These are phyloP conservation scores for Anoncus sp. DNA, from an alignment of 2,888 invertebrate species.

Conservation along the genomic window DNA sequence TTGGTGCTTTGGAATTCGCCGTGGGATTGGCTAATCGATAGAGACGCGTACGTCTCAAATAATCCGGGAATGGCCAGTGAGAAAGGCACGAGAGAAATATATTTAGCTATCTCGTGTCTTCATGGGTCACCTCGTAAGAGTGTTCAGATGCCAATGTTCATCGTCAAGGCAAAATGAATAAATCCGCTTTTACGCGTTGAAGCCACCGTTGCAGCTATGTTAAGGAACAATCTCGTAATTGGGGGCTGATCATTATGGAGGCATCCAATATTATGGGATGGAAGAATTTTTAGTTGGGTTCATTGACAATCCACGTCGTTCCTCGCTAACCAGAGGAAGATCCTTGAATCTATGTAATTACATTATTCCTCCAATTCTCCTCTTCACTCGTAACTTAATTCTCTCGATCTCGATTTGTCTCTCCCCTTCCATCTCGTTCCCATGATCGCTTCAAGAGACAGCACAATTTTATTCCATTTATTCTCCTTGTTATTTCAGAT, in stretches of 20 bases:
- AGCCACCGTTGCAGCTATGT: neutral
- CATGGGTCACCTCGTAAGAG: neutral
- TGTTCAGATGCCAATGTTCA: neutral
- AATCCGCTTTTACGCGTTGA: neutral
- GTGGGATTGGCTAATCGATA: slow-evolving; percentile 31
- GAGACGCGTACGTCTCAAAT: slow-evolving; percentile 17
- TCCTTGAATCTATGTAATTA: neutral
- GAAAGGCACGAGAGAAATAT: slow-evolving; percentile 3
- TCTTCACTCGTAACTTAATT: neutral
- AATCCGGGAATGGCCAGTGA: slow-evolving; percentile 1
- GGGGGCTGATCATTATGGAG: neutral
- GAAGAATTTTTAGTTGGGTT: no score
- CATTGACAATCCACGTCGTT: neutral
- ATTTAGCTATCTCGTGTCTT: neutral
- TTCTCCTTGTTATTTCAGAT: neutral
- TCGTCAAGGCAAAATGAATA: neutral
- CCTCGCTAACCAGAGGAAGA: neutral
- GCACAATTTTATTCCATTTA: neutral
- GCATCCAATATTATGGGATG: neutral
- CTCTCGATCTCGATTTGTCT: neutral
- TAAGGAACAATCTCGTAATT: neutral
- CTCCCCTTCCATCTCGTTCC: neutral
- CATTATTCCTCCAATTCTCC: neutral
- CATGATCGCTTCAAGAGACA: neutral
- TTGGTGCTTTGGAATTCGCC: slow-evolving; percentile 9